phyloP scores from a whole-genome alignment of 2,113 vertebrate genomes.

The Atherinomorus stipes region DNA sequence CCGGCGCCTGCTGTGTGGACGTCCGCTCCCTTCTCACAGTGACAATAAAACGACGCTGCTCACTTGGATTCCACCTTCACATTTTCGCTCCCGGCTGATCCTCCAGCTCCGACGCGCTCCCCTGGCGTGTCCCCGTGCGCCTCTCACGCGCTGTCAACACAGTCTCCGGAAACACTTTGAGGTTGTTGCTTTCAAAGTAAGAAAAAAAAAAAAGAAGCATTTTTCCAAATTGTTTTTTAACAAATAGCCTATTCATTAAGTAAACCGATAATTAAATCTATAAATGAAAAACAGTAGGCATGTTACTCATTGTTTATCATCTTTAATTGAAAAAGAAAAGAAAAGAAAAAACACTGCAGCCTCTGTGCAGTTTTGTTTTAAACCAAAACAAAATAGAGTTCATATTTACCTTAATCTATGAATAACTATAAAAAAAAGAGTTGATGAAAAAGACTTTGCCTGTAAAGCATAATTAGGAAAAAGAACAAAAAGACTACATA shows the following conservation, averaged over 20 bases:
- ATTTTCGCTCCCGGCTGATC: conserved; percentile 54
- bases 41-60: conserved; percentile 64
- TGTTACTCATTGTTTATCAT: not conserved
- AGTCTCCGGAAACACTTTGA: not conserved
- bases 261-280: not conserved
- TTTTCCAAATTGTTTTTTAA: too few species aligned
- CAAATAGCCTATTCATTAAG: too few species aligned
- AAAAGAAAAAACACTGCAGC: too few species aligned
- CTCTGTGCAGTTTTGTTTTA: too few species aligned
- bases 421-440: too few species aligned
- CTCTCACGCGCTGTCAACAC: not conserved
- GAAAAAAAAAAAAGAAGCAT: not conserved
- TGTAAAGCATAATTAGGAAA: too few species aligned
- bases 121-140: conserved; percentile 64
- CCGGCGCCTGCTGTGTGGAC: conserved; percentile 21
- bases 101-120: conserved; percentile 48
- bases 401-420: too few species aligned
- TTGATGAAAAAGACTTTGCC: too few species aligned
- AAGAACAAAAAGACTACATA: too few species aligned
- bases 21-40: conserved; percentile 6
- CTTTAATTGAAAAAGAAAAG: too few species aligned
- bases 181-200: conserved; percentile 57
- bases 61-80: conserved; percentile 69
- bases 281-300: too few species aligned
- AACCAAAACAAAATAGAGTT: too few species aligned